phyloP scores from a whole-genome alignment of 1,140 invertebrate genomes.

The Sinonovacula constricta region DNA sequence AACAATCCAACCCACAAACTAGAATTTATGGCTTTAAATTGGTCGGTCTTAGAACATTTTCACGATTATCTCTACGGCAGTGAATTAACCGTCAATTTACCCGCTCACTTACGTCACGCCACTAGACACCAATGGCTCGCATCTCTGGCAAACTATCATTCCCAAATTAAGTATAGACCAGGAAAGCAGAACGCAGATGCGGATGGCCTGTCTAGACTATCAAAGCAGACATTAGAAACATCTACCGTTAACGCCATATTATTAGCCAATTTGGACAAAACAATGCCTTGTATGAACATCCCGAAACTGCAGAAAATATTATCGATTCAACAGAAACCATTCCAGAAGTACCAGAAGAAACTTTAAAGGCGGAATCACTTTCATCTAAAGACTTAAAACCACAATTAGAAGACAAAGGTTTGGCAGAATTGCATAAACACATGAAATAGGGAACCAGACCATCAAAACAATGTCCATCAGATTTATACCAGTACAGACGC shows the following conservation, averaged over 20 bases:
- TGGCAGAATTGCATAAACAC: too few species aligned
- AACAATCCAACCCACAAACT: constrained; percentile 39
- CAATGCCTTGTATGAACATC: background rate
- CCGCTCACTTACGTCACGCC: constrained; percentile 33
- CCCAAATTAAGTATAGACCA: constrained; percentile 10
- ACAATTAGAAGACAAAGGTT: background rate
- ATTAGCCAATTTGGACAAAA: background rate
- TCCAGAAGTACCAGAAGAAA: background rate
- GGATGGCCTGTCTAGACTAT: constrained; percentile 28
- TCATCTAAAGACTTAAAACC: background rate
- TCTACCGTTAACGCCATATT: background rate
- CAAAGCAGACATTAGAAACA: background rate
- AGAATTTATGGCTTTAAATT: constrained; percentile 43
- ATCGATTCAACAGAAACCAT: background rate
- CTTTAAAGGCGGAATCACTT: background rate
- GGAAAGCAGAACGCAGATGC: constrained; percentile 35
- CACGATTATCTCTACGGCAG: constrained; percentile 15
- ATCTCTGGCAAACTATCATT: constrained; percentile 17
- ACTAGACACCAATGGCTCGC: constrained; percentile 36
- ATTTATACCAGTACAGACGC: background rate
- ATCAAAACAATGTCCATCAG: too few species aligned
- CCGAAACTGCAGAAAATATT: background rate
- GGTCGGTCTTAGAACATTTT: constrained; percentile 38
- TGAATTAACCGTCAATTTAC: constrained; percentile 5
- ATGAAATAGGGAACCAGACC: too few species aligned